Evolutionary conservation across 1,140 invertebrate genomes (phyloP), one percentile per base, ranked within the genome.

Genomic region (Ostrea denselamellosa): DNA sequence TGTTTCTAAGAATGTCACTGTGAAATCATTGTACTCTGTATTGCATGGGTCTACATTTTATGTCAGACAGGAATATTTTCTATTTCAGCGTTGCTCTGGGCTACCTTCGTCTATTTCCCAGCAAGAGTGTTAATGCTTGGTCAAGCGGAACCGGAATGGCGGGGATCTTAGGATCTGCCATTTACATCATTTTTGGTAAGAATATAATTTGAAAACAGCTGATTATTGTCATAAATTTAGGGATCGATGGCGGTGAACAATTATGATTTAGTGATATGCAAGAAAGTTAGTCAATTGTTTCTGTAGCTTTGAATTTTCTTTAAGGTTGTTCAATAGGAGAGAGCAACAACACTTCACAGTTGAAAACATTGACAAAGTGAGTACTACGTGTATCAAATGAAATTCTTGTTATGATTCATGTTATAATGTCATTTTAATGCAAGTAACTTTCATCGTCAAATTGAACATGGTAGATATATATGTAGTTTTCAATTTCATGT

Each of bases 121-220:
- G 93, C 82, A 91, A 91, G 58, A 84, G 91, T 87, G 90, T 93
- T 14, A 93, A 93, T 88, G 93, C 93, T 1, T 93, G 92, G 92
- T 92, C 93, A 1, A 93, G 93, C 88, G 93, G 93, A 5, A 93
- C 93, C 0, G 93, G 93, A 0, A 93, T 93, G 92, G 93, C 93
- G 10, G 93, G 93, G 0, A 86, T 93, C 8, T 88, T 93, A 0
- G 93, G 93, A 2, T 90, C 91, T n/a, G 85, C 89, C 5, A 86
- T 93, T 9, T 93, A 92, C 68, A 91, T 93, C 34, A 91, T 92
- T 1, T 93, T 93, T 90, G 93, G 92, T 92, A 86, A 90, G 89
- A 85, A 10, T 17, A 19, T 17, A 62, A 62, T 62, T 62, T 3
- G 25, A 77, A 62, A n/a, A 19, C 56, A 62, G 7, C n/a, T 19